phyloP scores from a whole-genome alignment of 2,888 invertebrate genomes.

The Autographa gamma region DNA sequence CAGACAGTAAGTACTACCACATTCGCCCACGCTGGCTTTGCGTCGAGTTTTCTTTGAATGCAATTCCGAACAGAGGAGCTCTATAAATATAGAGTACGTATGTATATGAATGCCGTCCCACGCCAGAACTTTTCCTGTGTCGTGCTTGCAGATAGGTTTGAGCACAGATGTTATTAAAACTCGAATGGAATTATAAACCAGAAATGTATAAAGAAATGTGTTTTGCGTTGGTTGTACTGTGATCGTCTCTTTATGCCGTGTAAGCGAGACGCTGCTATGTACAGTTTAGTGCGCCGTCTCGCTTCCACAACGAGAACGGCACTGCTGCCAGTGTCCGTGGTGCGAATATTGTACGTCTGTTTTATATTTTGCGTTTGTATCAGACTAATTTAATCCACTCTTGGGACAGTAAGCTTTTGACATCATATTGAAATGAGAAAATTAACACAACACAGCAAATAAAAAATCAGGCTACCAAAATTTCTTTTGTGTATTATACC shows the following conservation, averaged over 20 bases:
- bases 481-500: too few species aligned
- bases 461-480: too few species aligned
- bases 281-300: too few species aligned
- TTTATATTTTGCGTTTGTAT: neutral
- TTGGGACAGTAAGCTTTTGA: slow-evolving; percentile 1
- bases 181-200: slow-evolving; percentile 1
- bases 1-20: neutral
- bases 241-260: too few species aligned
- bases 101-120: neutral
- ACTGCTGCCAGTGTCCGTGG: too few species aligned
- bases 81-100: neutral
- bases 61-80: neutral
- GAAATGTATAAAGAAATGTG: neutral
- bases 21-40: slow-evolving; percentile 3
- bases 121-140: neutral
- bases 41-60: slow-evolving; percentile 1
- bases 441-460: neutral
- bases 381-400: neutral
- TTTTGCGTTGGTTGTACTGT: neutral
- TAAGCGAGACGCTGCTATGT: too few species aligned
- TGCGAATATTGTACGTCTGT: neutral
- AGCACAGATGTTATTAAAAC: neutral
- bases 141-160: slow-evolving; percentile 5
- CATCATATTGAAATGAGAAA: slow-evolving; percentile 2
- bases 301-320: too few species aligned